Base-by-base conservation (phyloP, 2,888 invertebrate genomes). In the Ophraella communa region DNA sequence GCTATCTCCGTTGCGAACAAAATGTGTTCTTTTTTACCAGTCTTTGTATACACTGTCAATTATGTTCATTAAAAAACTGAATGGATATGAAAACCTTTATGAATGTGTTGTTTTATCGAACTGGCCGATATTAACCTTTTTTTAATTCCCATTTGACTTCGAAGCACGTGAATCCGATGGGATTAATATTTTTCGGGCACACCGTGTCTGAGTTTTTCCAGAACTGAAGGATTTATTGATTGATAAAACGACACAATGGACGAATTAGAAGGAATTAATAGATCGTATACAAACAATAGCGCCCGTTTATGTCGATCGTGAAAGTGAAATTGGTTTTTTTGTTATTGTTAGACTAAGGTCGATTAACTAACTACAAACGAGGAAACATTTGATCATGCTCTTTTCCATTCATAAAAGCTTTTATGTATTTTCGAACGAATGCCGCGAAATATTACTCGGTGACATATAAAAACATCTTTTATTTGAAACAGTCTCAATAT, bases 281-380 rank as follows among this genome's bases (percentile, higher is more conserved):
- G 42, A 30, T 24, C 51, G 39, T 42, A 59, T 51, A 59, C 59
- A 59, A 51, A 59, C 59, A 59, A 59, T 47, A 51, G 23, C 59
- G 33, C 47, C 39, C 59, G 35, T 59, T 59, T 59, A 59, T 47
- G 59, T 59, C 59, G 51, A 59, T 59, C 49, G 42, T 59, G 39
- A 51, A 59, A 59, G 59, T 39, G 51, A 59, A 59, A 59, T 59
- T 59, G 51, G 17, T 39, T 59, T 59, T 42, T 59, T 44, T n/a
- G n/a, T 20, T 21, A 42, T 33, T 35, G 47, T 58, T 49, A 47
- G 35, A 24, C 33, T 17, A 23, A 21, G 14, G 18, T 49, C 47
- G 58, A 44, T 33, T 55, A 55, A 35, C 55, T 11, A 42, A 54
- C 5, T 39, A 55, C 24, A 44, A 55, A 23, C 55, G 11, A n/a